These are phyloP conservation scores for Oreonectes daqikongensis DNA, from an alignment of 2,797 vertebrate species.

Conservation along the genomic window DNA sequence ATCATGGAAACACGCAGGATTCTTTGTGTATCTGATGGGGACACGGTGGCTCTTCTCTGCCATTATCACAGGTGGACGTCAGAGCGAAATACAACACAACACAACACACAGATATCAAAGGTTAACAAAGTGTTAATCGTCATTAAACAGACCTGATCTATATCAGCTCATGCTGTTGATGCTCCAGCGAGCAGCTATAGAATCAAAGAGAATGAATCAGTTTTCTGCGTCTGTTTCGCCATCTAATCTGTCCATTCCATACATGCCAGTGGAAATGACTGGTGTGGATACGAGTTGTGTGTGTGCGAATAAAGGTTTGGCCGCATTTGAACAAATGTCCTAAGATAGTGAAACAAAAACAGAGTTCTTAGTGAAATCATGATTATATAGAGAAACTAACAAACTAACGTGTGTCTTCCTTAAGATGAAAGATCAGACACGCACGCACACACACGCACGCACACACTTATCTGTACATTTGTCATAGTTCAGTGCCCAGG, in stretches of 20 bases:
- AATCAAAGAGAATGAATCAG: conserved; percentile 55
- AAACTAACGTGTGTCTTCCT: background rate
- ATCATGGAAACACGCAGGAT: no score
- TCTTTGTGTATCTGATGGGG: conserved; percentile 10
- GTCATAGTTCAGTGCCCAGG: conserved; percentile 15
- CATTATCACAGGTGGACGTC: conserved; percentile 22
- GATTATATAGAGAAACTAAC: background rate
- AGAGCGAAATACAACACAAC: background rate
- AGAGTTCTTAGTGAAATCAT: background rate
- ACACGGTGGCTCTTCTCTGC: conserved; percentile 2
- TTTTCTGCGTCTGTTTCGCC: background rate
- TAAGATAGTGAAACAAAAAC: background rate
- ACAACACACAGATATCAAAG: conserved; percentile 17
- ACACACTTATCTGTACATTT: background rate
- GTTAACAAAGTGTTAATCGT: background rate
- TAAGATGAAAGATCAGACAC: conserved; percentile 23
- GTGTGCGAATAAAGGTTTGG: background rate
- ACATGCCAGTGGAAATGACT: conserved; percentile 34
- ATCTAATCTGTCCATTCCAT: conserved; percentile 32
- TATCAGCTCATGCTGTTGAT: background rate
- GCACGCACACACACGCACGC: no score
- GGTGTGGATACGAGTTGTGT: conserved; percentile 21
- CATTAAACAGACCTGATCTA: background rate
- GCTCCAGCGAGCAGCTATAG: background rate
- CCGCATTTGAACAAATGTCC: background rate